A percentile compares a stretch with the other conserved stretches of the same genome.
Evolutionary conservation across 2,888 invertebrate genomes (phyloP).

Genomic region (Pelosia muscerda): DNA sequence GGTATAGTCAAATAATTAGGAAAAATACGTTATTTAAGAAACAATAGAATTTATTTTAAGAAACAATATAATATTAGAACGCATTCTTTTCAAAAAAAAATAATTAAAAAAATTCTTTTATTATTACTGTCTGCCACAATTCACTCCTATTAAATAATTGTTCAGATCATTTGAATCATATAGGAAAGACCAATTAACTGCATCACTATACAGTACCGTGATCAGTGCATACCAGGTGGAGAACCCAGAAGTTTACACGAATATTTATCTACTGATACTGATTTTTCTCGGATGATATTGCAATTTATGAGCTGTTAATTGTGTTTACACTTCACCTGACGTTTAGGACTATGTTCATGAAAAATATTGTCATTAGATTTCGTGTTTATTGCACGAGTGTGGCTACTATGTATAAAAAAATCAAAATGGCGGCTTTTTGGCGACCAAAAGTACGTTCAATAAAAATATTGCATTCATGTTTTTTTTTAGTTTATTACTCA

Average conservation of each 20-base stretch:
- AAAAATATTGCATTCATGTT: not conserved
- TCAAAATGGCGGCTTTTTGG: not conserved
- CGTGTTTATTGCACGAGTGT: not conserved
- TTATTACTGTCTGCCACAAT: too few species aligned
- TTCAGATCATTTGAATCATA: too few species aligned
- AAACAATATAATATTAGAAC: too few species aligned
- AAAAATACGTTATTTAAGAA: too few species aligned
- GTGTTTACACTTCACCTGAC: not conserved
- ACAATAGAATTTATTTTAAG: too few species aligned
- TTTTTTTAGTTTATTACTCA: not conserved
- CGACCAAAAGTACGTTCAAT: not conserved
- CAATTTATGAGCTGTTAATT: not conserved
- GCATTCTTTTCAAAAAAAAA: too few species aligned
- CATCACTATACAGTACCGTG: too few species aligned
- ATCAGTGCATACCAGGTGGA: too few species aligned
- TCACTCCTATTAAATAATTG: too few species aligned
- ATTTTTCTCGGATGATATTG: not conserved
- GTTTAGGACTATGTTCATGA: not conserved
- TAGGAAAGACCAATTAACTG: too few species aligned
- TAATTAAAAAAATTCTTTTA: too few species aligned
- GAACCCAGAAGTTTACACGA: not conserved
- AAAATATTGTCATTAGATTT: conserved; percentile 1
- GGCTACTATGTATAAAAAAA: not conserved
- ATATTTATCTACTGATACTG: not conserved
- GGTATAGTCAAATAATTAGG: too few species aligned